These are phyloP conservation scores for Channa maculata DNA, from an alignment of 2,113 vertebrate species.

Conservation along the genomic window DNA sequence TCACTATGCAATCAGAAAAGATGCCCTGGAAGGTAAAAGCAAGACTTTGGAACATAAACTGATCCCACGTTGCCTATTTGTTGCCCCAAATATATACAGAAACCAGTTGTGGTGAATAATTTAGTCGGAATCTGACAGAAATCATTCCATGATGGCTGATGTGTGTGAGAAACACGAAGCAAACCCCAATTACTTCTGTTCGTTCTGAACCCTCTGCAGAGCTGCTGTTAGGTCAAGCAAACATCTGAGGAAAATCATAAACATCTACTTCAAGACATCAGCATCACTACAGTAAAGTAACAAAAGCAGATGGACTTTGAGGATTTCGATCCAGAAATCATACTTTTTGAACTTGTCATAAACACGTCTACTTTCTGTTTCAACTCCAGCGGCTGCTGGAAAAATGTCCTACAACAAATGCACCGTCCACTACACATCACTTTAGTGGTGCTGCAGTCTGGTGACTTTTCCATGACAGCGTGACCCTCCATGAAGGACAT, in stretches of 20 bases:
- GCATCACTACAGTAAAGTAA: neutral
- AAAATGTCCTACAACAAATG: neutral
- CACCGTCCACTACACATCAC: neutral
- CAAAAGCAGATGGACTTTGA: neutral
- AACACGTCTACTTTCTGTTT: neutral
- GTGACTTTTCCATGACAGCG: neutral
- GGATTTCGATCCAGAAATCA: neutral
- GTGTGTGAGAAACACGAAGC: conserved; percentile 13
- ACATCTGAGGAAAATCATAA: neutral
- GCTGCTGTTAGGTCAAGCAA: conserved; percentile 2
- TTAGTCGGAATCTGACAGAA: conserved; percentile 31
- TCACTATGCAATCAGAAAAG: conserved; percentile 1
- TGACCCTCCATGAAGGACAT: neutral
- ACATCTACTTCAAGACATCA: neutral
- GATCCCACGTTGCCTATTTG: conserved; percentile 22
- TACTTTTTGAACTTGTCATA: neutral
- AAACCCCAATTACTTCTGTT: conserved; percentile 22
- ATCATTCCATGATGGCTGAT: conserved; percentile 12
- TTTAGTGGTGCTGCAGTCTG: neutral
- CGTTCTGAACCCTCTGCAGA: neutral
- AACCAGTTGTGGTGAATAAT: conserved; percentile 49
- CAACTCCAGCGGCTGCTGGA: neutral
- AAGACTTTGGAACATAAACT: too few species aligned
- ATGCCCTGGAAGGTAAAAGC: too few species aligned
- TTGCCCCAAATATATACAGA: conserved; percentile 12